Evolutionary conservation across 2,113 vertebrate genomes (phyloP).

Genomic region (Sorex fumeus): DNA sequence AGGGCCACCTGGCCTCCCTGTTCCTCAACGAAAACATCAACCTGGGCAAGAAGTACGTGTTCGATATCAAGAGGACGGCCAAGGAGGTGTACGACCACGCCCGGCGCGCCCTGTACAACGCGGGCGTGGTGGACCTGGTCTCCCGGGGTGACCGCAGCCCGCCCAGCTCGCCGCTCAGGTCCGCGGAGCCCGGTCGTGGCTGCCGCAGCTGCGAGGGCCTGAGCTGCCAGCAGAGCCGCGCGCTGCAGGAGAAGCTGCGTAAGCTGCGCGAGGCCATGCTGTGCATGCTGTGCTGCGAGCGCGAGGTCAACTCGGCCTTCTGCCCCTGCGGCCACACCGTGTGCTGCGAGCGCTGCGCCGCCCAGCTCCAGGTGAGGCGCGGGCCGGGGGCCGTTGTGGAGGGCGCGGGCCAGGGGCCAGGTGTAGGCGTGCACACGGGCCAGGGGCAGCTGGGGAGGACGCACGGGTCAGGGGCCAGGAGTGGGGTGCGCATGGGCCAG

Average conservation of each 20-base stretch:
- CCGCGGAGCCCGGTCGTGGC: conserved; percentile 89
- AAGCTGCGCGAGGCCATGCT: conserved; percentile 97
- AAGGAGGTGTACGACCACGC: conserved; percentile 99
- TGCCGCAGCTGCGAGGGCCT: conserved; percentile 92
- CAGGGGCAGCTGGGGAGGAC: too few relatives aligned
- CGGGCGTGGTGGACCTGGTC: conserved; percentile 94
- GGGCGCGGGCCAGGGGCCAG: too few relatives aligned
- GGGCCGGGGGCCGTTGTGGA: too few relatives aligned
- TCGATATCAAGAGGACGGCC: conserved; percentile 97
- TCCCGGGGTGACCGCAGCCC: conserved; percentile 91
- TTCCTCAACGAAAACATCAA: conserved; percentile 99
- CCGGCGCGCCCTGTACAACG: conserved; percentile 96
- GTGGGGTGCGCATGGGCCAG: too few relatives aligned
- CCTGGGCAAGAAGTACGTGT: conserved; percentile 98
- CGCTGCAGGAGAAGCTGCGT: conserved; percentile 94
- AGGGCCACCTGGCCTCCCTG: conserved; percentile 97
- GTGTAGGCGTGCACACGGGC: too few relatives aligned
- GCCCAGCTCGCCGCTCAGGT: conserved; percentile 90
- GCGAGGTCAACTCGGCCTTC: conserved; percentile 97
- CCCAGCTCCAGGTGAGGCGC: conserved; percentile 93
- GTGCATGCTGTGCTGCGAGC: conserved; percentile 97
- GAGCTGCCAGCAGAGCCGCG: conserved; percentile 94
- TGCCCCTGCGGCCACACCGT: conserved; percentile 99
- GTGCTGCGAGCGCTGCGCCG: conserved; percentile 96
- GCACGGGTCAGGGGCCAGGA: too few relatives aligned